Evolutionary conservation across 2,888 invertebrate species (phyloP).

Genomic region (Lasioglossum malachurum): DNA sequence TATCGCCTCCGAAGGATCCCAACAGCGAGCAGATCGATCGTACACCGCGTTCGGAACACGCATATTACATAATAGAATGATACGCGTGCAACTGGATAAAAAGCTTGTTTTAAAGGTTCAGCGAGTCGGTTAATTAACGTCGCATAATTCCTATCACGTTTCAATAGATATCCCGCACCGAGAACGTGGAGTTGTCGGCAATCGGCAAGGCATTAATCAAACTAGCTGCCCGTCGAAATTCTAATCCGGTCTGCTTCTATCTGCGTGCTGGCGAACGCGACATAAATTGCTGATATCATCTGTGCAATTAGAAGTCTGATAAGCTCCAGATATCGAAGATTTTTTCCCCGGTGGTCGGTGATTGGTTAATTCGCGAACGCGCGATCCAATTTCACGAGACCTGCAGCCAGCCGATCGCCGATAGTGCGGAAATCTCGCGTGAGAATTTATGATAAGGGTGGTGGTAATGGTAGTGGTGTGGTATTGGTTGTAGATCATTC

Average conservation of each 20-base stretch:
- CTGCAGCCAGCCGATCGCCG: not conserved
- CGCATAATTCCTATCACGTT: slow-evolving; percentile 55
- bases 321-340: slow-evolving; percentile 19
- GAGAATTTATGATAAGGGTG: not conserved
- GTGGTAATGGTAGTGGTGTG: not conserved
- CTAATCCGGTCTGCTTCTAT: slow-evolving; percentile 29
- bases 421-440: slow-evolving; percentile 5
- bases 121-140: slow-evolving; percentile 57
- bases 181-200: slow-evolving; percentile 59
- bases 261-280: not conserved
- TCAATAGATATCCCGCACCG: slow-evolving; percentile 53
- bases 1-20: not conserved
- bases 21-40: not conserved
- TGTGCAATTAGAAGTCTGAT: slow-evolving; percentile 47
- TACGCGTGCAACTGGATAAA: not conserved
- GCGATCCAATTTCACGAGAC: slow-evolving; percentile 11
- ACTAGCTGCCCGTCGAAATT: slow-evolving; percentile 62
- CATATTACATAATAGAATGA: slow-evolving; percentile 20
- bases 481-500: slow-evolving; percentile 4
- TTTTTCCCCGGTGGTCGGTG: not conserved
- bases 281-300: slow-evolving; percentile 52
- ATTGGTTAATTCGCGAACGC: slow-evolving; percentile 13
- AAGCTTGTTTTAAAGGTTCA: slow-evolving; percentile 36
- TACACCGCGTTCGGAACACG: not conserved
- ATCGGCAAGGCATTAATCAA: slow-evolving; percentile 68